Evolutionary conservation across 1,140 invertebrate species (phyloP).

Genomic region (Lepidurus apus): DNA sequence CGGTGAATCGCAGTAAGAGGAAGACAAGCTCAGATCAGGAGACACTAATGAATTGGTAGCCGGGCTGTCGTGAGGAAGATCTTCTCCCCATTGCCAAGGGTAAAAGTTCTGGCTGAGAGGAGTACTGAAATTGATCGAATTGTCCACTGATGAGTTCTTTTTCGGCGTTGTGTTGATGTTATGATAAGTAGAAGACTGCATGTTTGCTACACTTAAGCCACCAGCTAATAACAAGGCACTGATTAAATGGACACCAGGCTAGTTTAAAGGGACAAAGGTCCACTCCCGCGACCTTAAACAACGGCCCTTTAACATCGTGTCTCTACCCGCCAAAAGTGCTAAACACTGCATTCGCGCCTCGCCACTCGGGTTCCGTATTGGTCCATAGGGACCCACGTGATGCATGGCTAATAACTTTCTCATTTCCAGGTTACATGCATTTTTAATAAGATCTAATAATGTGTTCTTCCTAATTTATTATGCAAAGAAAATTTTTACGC

Average conservation of each 20-base stretch:
- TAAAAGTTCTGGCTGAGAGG: background rate
- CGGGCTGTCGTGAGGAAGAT: background rate
- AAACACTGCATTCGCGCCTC: background rate
- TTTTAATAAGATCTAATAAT: background rate
- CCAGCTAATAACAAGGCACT: background rate
- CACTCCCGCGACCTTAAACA: constrained; percentile 12
- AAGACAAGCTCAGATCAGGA: background rate
- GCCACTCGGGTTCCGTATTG: background rate
- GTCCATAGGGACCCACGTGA: background rate
- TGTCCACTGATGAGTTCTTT: background rate
- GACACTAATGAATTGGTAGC: constrained; percentile 1
- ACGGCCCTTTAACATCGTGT: constrained; percentile 13
- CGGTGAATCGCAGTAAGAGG: background rate
- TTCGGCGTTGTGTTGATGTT: background rate
- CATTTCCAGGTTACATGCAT: background rate
- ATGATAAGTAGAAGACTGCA: constrained; percentile 2
- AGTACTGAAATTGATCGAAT: background rate
- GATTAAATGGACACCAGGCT: constrained; percentile 1
- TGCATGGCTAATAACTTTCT: background rate
- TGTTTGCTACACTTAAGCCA: background rate
- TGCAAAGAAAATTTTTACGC: no score
- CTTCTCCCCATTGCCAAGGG: background rate
- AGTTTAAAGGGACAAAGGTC: constrained; percentile 19
- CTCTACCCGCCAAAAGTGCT: background rate
- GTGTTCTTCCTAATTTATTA: no score